Evolutionary conservation across 2,888 invertebrate species (phyloP).

Genomic region (Girardia tigrina): DNA sequence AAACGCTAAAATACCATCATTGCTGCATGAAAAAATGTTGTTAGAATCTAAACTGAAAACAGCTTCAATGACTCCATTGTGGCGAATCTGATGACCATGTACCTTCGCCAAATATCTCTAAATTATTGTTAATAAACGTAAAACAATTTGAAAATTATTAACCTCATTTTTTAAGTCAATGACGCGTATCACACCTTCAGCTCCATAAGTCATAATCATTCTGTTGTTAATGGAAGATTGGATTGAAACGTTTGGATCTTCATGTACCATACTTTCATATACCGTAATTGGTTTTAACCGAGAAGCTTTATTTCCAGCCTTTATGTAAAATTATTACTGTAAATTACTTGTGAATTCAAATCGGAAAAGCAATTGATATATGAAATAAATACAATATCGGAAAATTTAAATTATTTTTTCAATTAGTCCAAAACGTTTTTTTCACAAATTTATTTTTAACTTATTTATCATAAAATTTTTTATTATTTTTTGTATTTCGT

Average conservation of each 20-base stretch:
- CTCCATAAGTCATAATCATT: not conserved
- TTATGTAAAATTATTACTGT: no score
- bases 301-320: not conserved
- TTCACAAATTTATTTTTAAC: no score
- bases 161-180: not conserved
- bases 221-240: not conserved
- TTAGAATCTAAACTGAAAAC: not conserved
- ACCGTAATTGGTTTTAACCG: not conserved
- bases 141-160: not conserved
- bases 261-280: not conserved
- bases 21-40: not conserved
- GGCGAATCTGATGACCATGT: not conserved
- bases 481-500: no score
- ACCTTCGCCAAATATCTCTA: not conserved
- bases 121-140: not conserved
- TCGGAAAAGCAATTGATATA: no score
- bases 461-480: no score
- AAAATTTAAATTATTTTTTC: no score
- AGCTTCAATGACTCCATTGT: not conserved
- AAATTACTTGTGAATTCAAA: no score
- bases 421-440: no score
- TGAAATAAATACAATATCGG: no score
- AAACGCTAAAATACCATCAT: not conserved
- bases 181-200: not conserved
- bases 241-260: not conserved